Base-by-base conservation (phyloP, 2,113 vertebrate genomes). In the Rhadina sibilatrix region DNA sequence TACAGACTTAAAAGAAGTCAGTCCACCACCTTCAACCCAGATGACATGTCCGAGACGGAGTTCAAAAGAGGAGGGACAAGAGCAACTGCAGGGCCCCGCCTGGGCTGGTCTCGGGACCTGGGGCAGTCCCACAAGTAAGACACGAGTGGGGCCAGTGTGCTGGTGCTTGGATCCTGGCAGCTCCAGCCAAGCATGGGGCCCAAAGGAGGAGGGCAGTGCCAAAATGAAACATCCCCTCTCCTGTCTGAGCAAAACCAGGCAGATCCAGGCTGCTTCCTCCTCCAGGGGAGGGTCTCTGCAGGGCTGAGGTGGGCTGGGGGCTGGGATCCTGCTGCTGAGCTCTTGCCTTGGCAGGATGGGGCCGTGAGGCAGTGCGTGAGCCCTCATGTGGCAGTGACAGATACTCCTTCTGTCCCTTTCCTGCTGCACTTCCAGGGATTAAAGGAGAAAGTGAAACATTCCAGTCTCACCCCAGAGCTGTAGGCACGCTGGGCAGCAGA, bases 101-200 rank as follows among this genome's bases (percentile, higher is more conserved):
- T 99, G 77, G 99, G 99, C 66, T 99, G 99, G 99, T 99, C 99
- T 72, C 98, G 99, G 93, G 99, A 99, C 93, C 97, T 99, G 77
- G 99, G 99, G 23, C 98, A 98, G 72, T 95, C 97, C 80, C 98
- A 98, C 97, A 99, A 97, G 99, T 99, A 94, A 98, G 98, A 95
- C 6, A 15, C 4, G 9, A 77, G 11, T 8, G 19, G 9, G 15
- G 25, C 57, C 12, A 11, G 3, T 0, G 28, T 19, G 46, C 24
- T 10, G 1, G 11, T 25, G 11, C 42, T 27, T 15, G 13, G n/a
- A 25, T 56, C 38, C 37, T 0, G 0, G 30, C 28, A 9, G 54
- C 28, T 35, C 21, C 1, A 0, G 28, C 76, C 0, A 0, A 47
- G n/a, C 35, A 1, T 0, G 0, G 57, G 15, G 15, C 28, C 52